phyloP scores from a whole-genome alignment of 2,888 invertebrate species.

The Priapulus caudatus region DNA sequence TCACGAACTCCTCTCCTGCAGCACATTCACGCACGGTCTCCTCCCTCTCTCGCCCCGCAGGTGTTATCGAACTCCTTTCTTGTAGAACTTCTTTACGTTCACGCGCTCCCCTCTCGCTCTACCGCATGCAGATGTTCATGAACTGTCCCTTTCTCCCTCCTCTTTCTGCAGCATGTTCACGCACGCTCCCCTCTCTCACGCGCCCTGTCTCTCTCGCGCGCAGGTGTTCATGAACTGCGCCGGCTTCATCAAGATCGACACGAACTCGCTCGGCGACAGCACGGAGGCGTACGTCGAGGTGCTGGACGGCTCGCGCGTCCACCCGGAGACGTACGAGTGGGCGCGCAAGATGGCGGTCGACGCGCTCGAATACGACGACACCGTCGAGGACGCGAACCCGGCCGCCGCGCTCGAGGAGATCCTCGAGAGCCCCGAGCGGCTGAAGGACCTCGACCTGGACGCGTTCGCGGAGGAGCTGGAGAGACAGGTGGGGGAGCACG shows the following conservation, averaged over 20 bases:
- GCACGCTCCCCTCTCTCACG: too few species aligned
- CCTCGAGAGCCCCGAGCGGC: constrained; percentile 71
- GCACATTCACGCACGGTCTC: not conserved
- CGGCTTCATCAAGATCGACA: constrained; percentile 97
- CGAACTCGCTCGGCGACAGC: constrained; percentile 74
- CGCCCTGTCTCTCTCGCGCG: constrained; percentile 7
- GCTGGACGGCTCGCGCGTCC: constrained; percentile 90
- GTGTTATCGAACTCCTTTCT: too few species aligned
- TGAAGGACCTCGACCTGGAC: constrained; percentile 80
- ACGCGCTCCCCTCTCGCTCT: too few species aligned
- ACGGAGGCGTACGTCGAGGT: constrained; percentile 47
- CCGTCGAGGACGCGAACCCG: constrained; percentile 68
- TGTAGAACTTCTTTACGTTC: too few species aligned
- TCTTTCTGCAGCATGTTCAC: too few species aligned
- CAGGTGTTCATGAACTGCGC: constrained; percentile 92
- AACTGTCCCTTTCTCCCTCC: too few species aligned
- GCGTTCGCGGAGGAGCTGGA: constrained; percentile 96
- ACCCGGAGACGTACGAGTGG: constrained; percentile 99
- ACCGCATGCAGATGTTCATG: too few species aligned
- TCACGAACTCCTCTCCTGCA: not conserved
- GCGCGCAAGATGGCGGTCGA: constrained; percentile 99
- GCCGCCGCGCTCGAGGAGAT: constrained; percentile 96
- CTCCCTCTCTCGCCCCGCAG: constrained; percentile 8
- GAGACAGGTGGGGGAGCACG: constrained; percentile 66
- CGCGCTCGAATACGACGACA: constrained; percentile 90